Evolutionary conservation across 2,888 invertebrate species (phyloP).

Genomic region (Parochlus steinenii): DNA sequence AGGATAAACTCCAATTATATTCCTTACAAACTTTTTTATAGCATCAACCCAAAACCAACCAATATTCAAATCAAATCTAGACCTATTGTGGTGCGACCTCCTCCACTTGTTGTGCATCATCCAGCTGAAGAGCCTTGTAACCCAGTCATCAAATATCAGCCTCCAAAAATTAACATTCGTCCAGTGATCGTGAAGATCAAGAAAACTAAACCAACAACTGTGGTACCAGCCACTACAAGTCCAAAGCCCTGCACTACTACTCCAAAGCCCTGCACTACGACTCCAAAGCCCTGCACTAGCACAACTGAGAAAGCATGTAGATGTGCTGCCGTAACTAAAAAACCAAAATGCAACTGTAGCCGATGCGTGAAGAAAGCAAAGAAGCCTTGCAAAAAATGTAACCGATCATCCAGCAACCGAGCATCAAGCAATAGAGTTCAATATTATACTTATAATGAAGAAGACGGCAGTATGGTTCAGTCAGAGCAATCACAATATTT

Average conservation of each 20-base stretch:
- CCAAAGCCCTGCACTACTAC: slow-evolving; percentile 4
- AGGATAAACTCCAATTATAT: too few relatives aligned
- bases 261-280: slow-evolving; percentile 8
- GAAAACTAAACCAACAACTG: slow-evolving; percentile 4
- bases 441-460: too few relatives aligned
- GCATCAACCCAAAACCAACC: slow-evolving; percentile 9
- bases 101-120: slow-evolving; percentile 11
- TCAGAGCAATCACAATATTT: too few relatives aligned
- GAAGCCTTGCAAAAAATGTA: too few relatives aligned
- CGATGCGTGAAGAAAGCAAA: slow-evolving; percentile 6
- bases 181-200: slow-evolving; percentile 11
- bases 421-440: too few relatives aligned
- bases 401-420: too few relatives aligned
- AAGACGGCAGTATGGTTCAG: too few relatives aligned
- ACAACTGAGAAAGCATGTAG: too few relatives aligned
- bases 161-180: slow-evolving; percentile 7
- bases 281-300: too few relatives aligned
- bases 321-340: too few relatives aligned
- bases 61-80: slow-evolving; percentile 10
- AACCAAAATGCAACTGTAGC: slow-evolving; percentile 5
- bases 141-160: slow-evolving; percentile 5
- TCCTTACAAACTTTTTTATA: too few relatives aligned
- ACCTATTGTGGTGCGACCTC: slow-evolving; percentile 11
- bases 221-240: background rate
- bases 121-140: slow-evolving; percentile 9